Percentiles rank a stretch among this genome's conserved stretches.
Conservation (phyloP, 2,797 vertebrate species). For the Lagorchestes hirsutus region DNA sequence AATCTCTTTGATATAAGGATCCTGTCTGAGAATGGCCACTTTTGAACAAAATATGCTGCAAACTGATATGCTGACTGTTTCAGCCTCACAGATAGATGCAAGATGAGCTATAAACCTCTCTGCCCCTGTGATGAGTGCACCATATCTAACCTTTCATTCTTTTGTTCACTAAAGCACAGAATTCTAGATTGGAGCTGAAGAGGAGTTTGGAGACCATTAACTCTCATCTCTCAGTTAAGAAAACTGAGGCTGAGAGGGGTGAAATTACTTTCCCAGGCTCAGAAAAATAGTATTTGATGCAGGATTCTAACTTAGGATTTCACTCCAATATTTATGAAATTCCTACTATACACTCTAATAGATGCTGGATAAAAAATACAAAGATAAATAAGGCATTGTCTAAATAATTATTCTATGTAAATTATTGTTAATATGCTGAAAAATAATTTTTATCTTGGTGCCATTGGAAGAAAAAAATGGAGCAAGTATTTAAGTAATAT, state of each 20-base stretch:
- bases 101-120: background rate
- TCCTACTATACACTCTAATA: background rate
- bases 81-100: background rate
- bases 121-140: background rate
- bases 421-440: slow-evolving; percentile 42
- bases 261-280: background rate
- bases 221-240: background rate
- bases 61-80: background rate
- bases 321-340: background rate
- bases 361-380: slow-evolving; percentile 27
- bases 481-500: background rate
- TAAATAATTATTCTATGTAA: slow-evolving; percentile 43
- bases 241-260: background rate
- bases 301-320: background rate
- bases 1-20: background rate
- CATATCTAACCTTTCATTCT: background rate
- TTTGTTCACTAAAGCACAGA: background rate
- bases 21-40: background rate
- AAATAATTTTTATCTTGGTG: slow-evolving; percentile 35
- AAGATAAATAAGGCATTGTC: slow-evolving; percentile 33
- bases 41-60: background rate
- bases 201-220: background rate
- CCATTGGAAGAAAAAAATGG: slow-evolving; percentile 1
- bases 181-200: background rate
- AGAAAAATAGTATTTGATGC: background rate